Percentiles rank a stretch among this genome's conserved stretches.
These are phyloP conservation scores for Passerculus sandwichensis DNA, from an alignment of 2,797 vertebrate species.

Conservation along the genomic window DNA sequence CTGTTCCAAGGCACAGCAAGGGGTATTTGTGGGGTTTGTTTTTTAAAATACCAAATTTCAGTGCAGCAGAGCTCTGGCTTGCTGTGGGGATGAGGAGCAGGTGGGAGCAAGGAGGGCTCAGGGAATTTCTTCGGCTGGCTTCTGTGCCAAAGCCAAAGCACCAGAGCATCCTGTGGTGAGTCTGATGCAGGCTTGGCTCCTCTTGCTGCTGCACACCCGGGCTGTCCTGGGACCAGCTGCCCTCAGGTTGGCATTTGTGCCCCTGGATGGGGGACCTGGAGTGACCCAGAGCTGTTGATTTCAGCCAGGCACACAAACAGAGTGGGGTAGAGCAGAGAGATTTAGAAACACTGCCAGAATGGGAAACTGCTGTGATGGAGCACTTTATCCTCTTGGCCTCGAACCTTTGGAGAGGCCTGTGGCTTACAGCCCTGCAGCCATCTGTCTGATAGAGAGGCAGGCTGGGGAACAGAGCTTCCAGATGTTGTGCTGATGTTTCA, in stretches of 20 bases:
- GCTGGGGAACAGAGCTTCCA: not conserved
- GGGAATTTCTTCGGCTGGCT: not conserved
- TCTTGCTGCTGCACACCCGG: not conserved
- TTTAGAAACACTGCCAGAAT: not conserved
- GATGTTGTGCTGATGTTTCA: not conserved
- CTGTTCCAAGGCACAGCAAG: not conserved
- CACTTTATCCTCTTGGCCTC: conserved; percentile 18
- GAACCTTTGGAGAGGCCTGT: conserved; percentile 14
- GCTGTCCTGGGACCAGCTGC: not conserved
- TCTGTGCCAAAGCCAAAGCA: not conserved
- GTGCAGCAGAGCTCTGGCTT: not conserved
- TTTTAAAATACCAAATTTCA: not conserved
- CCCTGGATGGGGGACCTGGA: rapidly evolving
- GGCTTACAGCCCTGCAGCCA: not conserved
- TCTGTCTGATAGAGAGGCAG: conserved; percentile 22
- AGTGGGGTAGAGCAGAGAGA: not conserved
- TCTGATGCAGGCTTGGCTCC: not conserved
- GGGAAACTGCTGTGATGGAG: conserved; percentile 10
- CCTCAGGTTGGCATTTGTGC: not conserved
- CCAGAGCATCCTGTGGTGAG: not conserved
- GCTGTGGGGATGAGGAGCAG: not conserved
- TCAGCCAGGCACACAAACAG: rapidly evolving
- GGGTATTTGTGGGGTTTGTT: rapidly evolving
- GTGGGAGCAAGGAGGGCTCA: not conserved
- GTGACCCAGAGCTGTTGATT: not conserved